Conservation (phyloP, 53 echinoderm and acorn worm genomes). For the Echinometra lucunter region DNA sequence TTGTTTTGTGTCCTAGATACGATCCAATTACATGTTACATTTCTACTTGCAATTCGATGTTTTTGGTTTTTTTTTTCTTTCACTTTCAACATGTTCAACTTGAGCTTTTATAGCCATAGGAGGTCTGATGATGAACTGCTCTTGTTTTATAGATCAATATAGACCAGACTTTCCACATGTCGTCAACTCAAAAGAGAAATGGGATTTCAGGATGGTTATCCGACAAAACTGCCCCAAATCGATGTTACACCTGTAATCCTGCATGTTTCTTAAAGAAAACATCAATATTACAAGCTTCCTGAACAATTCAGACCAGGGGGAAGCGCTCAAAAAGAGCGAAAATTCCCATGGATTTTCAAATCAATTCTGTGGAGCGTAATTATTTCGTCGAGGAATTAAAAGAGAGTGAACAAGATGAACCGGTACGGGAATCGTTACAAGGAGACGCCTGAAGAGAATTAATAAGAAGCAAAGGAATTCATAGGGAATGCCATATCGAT, state of each 20-base stretch:
- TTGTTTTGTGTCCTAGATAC: background rate
- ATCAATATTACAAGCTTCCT: constrained; percentile 56
- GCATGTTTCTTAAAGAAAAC: constrained; percentile 61
- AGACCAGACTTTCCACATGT: constrained; percentile 6
- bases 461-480: constrained; percentile 52
- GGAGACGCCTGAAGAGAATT: constrained; percentile 7
- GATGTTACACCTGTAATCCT: constrained; percentile 67
- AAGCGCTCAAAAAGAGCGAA: background rate
- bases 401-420: background rate
- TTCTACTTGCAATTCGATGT: background rate
- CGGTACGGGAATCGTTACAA: background rate
- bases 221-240: background rate
- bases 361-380: constrained; percentile 60
- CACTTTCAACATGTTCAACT: constrained; percentile 49
- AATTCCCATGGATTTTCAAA: constrained; percentile 38
- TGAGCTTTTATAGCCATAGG: background rate
- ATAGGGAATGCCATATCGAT: constrained; percentile 39
- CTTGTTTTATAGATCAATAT: constrained; percentile 24
- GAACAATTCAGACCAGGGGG: background rate
- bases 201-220: background rate
- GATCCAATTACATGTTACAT: background rate
- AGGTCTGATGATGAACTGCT: background rate
- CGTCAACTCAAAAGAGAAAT: background rate
- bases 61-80: background rate
- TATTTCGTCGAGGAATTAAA: constrained; percentile 53